Evolutionary conservation across 2,113 vertebrate genomes (phyloP).

Genomic region (Aldabrachelys gigantea): DNA sequence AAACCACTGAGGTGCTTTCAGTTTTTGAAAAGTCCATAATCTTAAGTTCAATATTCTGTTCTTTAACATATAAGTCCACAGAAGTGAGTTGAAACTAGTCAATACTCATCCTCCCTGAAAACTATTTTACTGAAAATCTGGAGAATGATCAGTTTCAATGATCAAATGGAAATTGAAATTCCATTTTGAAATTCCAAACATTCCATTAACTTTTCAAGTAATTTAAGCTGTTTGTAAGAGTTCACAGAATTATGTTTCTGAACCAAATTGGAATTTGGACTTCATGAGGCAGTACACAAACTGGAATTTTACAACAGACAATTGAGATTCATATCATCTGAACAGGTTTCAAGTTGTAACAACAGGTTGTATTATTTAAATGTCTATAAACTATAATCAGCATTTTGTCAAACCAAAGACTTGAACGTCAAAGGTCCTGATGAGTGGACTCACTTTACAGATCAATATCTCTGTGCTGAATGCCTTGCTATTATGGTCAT

Average conservation of each 20-base stretch:
- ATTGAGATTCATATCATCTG: conserved; percentile 7
- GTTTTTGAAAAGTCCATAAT: neutral
- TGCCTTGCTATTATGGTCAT: neutral
- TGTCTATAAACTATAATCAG: neutral
- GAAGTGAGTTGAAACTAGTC: neutral
- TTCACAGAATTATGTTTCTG: neutral
- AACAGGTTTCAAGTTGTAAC: neutral
- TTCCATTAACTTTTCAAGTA: neutral
- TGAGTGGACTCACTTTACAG: neutral
- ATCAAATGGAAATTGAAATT: no score
- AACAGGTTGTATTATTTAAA: neutral
- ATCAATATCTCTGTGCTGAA: rapidly evolving
- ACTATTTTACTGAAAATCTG: neutral
- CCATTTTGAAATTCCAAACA: neutral
- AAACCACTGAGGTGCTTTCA: neutral
- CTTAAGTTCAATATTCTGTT: neutral
- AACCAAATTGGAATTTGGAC: neutral
- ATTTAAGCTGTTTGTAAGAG: neutral
- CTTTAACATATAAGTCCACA: neutral
- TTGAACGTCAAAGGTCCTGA: neutral
- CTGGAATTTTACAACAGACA: neutral
- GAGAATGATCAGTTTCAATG: neutral
- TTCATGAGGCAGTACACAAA: neutral
- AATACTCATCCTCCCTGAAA: neutral
- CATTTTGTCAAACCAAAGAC: neutral